Evolutionary conservation across 2,888 invertebrate species (phyloP).

Genomic region (Brachylomia viminalis): DNA sequence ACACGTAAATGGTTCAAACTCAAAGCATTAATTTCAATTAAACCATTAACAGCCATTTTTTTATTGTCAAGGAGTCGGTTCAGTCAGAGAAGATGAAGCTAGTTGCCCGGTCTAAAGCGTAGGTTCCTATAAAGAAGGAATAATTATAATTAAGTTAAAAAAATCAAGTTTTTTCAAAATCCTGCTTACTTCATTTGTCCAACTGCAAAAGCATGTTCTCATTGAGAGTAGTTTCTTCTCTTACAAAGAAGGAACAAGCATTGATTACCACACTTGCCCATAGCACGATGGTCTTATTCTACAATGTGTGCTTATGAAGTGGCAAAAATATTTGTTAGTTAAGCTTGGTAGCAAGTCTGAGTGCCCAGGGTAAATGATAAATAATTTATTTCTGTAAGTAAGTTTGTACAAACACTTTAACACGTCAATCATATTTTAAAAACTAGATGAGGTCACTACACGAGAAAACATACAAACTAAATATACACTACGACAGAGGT

Average conservation of each 20-base stretch:
- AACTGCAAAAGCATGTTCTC: not conserved
- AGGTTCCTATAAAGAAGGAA: not conserved
- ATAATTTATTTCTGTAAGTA: no score
- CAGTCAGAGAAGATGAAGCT: not conserved
- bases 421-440: no score
- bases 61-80: not conserved
- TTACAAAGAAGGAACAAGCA: not conserved
- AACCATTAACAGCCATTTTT: not conserved
- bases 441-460: no score
- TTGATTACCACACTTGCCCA: not conserved
- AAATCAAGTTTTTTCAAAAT: not conserved
- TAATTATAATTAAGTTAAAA: no score
- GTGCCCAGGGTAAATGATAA: not conserved
- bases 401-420: no score
- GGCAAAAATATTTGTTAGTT: not conserved
- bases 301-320: no score
- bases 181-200: not conserved
- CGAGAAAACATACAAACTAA: no score
- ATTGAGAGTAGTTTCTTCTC: not conserved
- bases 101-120: not conserved
- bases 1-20: not conserved
- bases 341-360: not conserved
- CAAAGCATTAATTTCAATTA: not conserved
- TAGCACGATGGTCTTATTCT: no score
- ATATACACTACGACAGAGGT: no score